phyloP scores from a whole-genome alignment of 2,797 vertebrate genomes.

The Cuculus canorus region DNA sequence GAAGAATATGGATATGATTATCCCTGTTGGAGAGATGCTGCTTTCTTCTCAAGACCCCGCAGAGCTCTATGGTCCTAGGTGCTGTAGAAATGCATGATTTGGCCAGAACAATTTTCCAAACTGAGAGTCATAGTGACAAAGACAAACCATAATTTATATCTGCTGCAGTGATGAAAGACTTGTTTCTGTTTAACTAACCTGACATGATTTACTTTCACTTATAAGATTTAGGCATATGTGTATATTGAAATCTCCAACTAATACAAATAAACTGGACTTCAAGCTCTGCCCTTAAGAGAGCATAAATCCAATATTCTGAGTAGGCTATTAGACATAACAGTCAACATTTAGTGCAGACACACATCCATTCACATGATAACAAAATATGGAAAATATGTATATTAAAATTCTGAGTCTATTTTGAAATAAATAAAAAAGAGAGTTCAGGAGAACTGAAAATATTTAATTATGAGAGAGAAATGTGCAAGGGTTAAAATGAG shows the following conservation, averaged over 20 bases:
- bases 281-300: neutral
- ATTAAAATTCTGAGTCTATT: neutral
- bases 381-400: neutral
- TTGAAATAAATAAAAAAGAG: neutral
- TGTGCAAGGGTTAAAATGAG: neutral
- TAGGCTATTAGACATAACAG: neutral
- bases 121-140: neutral
- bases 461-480: neutral
- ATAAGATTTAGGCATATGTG: neutral
- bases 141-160: conserved; percentile 33
- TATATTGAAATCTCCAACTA: conserved; percentile 1
- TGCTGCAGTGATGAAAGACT: conserved; percentile 26
- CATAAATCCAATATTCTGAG: conserved; percentile 38
- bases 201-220: conserved; percentile 25
- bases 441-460: neutral
- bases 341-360: neutral
- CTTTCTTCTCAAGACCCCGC: neutral
- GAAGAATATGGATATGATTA: conserved; percentile 29
- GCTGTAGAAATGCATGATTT: conserved; percentile 33
- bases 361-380: neutral
- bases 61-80: neutral
- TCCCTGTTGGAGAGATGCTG: neutral
- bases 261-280: neutral
- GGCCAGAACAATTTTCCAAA: neutral
- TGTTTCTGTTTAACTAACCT: conserved; percentile 48